These are phyloP conservation scores for Quadroppia sp. DNA, from an alignment of 2,888 invertebrate genomes.

Conservation along the genomic window DNA sequence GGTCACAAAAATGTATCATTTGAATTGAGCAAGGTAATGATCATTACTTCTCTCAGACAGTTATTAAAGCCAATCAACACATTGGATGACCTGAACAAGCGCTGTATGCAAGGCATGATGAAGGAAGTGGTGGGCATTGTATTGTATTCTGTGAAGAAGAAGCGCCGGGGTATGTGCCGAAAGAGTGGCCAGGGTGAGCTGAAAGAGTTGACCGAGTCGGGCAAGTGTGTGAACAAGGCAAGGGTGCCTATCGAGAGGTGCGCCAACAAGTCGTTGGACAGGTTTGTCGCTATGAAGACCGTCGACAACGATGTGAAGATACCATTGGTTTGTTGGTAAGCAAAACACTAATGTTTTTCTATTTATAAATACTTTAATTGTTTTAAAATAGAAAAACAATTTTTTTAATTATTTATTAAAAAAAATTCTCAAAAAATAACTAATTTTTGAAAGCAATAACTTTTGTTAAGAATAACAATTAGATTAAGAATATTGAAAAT, in stretches of 20 bases:
- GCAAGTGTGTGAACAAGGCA: conserved; percentile 12
- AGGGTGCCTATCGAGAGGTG: neutral
- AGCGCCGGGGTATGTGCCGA: neutral
- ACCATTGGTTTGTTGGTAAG: conserved; percentile 32
- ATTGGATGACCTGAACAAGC: neutral
- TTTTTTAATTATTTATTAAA: too few species aligned
- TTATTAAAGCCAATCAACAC: neutral
- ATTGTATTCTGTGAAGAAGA: conserved; percentile 9
- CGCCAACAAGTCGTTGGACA: neutral
- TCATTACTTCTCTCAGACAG: neutral
- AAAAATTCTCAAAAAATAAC: too few species aligned
- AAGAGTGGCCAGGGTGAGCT: neutral
- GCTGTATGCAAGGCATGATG: conserved; percentile 17
- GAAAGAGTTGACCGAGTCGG: neutral
- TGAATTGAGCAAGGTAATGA: too few species aligned
- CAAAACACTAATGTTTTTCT: neutral
- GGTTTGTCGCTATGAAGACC: neutral
- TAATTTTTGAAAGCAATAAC: too few species aligned
- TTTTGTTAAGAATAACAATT: too few species aligned
- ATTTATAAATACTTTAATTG: neutral
- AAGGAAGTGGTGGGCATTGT: conserved; percentile 19
- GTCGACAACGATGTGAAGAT: neutral
- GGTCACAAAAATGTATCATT: too few species aligned
- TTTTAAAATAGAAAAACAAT: too few species aligned
- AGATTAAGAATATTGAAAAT: too few species aligned